phyloP scores from a whole-genome alignment of 2,113 vertebrate genomes.

The Myotis lucifugus region DNA sequence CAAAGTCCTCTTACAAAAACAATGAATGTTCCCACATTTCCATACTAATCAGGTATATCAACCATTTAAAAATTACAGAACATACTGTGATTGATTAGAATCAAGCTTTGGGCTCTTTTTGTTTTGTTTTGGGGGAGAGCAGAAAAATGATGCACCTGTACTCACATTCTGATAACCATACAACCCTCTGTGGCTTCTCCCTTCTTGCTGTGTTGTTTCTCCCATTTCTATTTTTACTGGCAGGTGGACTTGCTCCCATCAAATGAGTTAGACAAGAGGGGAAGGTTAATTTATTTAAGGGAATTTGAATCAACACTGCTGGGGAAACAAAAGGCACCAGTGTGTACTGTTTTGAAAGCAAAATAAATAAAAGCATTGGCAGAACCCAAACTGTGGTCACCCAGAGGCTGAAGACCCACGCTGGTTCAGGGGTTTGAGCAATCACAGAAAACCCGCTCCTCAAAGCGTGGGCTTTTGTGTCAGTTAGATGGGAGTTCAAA shows the following conservation, averaged over 20 bases:
- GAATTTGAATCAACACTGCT: background rate
- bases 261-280: constrained; percentile 29
- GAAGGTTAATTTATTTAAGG: constrained; percentile 44
- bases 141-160: background rate
- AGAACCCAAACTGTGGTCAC: background rate
- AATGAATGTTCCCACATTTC: background rate
- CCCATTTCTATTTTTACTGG: constrained; percentile 30
- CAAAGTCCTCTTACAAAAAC: background rate
- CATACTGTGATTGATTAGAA: background rate
- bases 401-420: background rate
- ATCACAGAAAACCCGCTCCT: background rate
- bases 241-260: background rate
- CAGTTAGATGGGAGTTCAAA: background rate
- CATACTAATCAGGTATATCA: background rate
- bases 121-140: background rate
- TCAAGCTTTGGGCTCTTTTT: background rate
- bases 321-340: constrained; percentile 49
- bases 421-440: background rate
- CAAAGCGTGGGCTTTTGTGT: background rate
- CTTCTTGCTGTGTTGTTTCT: background rate
- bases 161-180: background rate
- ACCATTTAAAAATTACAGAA: constrained; percentile 9
- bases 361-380: constrained; percentile 32
- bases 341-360: background rate
- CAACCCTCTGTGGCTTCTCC: background rate